These are phyloP conservation scores for Sceloporus undulatus DNA, from an alignment of 2,113 vertebrate species.

Conservation along the genomic window DNA sequence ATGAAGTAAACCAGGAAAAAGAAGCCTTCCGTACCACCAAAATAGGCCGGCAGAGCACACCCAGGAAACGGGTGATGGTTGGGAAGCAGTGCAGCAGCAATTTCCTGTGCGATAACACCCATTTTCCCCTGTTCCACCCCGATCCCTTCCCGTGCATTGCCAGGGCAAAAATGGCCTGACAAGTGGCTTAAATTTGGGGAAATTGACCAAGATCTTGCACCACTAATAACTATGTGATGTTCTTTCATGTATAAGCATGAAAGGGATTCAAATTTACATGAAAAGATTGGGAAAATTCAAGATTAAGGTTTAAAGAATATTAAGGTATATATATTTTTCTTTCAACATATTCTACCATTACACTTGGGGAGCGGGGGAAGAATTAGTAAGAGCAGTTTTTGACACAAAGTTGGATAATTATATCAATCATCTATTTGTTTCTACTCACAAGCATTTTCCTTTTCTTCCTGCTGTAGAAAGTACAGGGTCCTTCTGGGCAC, in stretches of 20 bases:
- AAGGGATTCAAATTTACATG: neutral
- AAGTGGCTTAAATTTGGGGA: no score
- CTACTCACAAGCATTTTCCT: neutral
- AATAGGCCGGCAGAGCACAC: no score
- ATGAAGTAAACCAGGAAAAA: no score
- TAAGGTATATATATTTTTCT: neutral
- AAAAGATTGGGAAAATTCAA: neutral
- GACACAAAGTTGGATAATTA: neutral
- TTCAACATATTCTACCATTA: neutral
- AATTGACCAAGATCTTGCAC: no score
- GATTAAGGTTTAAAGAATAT: neutral
- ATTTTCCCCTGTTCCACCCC: no score
- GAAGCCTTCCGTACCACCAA: no score
- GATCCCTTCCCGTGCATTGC: no score
- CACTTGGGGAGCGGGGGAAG: neutral
- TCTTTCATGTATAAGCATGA: neutral
- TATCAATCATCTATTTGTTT: neutral
- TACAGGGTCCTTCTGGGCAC: neutral
- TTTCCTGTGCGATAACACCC: no score
- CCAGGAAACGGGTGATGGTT: no score
- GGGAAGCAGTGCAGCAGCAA: no score
- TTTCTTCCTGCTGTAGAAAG: constrained; percentile 19
- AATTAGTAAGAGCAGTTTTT: neutral
- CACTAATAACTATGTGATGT: neutral
- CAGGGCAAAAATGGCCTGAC: no score